Base-by-base conservation (phyloP, 2,797 vertebrate genomes). In the Lemur catta region DNA sequence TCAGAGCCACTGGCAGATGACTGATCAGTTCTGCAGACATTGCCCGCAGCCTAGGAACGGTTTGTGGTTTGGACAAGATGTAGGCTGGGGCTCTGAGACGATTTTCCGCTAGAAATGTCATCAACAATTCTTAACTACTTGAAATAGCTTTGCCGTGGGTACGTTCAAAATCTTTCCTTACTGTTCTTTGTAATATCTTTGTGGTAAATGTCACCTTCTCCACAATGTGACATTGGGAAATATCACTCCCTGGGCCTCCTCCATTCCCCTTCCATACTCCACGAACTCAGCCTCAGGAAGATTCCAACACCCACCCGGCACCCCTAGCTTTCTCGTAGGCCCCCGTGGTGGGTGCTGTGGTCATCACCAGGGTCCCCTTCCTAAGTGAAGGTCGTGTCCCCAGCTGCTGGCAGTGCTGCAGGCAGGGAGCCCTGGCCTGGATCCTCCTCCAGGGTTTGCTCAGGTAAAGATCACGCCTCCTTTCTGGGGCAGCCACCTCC, bases 291-390 rank as follows among this genome's bases (percentile, higher is more conserved):
- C 48, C 38, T 85, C n/a, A 13, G 24, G 15, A 67, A 30, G 14
- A 18, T 6, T 10, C 35, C 38, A 41, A 30, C 26, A 35, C 72
- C 48, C 48, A 12, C 38, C 8, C 6, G 15, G 6, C 7, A n/a
- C 13, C n/a, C 35, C 33, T 6, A 15, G 33, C 28, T 13, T 55
- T 48, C 33, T 59, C 8, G 3, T 14, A 26, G 26, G 71, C 12
- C 24, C 55, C 28, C 24, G 0, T 0, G 6, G 6, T 11, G 11
- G 38, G 14, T 2, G 0, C 72, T 61, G 14, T 1, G 18, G 26
- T 13, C 43, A 6, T 59, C 7, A 1, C 10, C 35, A 46, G 48
- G 6, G 24, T 33, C 28, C 33, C 65, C 48, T 35, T 17, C 35
- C 33, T 84, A 57, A 78, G n/a, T 14, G 33, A 71, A 61, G 38